Conservation (phyloP, 2,888 invertebrate species). For the Melieria picta region DNA sequence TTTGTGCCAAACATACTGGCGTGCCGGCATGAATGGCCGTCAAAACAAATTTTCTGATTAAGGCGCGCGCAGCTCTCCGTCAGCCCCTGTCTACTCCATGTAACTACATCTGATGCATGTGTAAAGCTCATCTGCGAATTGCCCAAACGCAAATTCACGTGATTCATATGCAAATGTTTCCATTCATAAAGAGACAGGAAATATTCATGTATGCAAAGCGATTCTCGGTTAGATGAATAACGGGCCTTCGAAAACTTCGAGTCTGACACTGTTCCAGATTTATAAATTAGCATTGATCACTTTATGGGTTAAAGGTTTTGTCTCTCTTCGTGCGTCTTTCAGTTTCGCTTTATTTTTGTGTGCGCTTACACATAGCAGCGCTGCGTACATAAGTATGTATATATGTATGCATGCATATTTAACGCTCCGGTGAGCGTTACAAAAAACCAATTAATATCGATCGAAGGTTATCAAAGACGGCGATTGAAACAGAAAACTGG, state of each 20-base stretch:
- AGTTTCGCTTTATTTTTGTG: too few relatives aligned
- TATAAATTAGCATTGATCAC: too few relatives aligned
- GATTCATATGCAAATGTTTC: neutral
- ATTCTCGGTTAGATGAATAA: too few relatives aligned
- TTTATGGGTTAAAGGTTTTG: too few relatives aligned
- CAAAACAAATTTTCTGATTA: neutral
- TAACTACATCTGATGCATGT: slow-evolving; percentile 6
- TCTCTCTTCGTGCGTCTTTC: too few relatives aligned
- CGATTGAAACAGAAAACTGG: slow-evolving; percentile 4
- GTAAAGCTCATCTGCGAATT: slow-evolving; percentile 11
- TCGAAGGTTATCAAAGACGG: neutral
- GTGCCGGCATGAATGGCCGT: neutral
- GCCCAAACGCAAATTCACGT: neutral
- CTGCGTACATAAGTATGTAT: neutral
- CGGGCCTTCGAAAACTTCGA: too few relatives aligned
- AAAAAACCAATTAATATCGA: neutral
- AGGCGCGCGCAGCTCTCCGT: neutral
- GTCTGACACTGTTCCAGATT: too few relatives aligned
- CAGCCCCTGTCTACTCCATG: neutral
- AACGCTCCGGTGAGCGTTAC: neutral
- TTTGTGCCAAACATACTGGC: neutral
- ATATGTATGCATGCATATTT: neutral
- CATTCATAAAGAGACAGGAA: slow-evolving; percentile 21
- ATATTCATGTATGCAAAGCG: slow-evolving; percentile 19
- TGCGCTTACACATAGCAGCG: too few relatives aligned